Conservation (phyloP, 2,888 invertebrate genomes). For the Eupithecia dodoneata region DNA sequence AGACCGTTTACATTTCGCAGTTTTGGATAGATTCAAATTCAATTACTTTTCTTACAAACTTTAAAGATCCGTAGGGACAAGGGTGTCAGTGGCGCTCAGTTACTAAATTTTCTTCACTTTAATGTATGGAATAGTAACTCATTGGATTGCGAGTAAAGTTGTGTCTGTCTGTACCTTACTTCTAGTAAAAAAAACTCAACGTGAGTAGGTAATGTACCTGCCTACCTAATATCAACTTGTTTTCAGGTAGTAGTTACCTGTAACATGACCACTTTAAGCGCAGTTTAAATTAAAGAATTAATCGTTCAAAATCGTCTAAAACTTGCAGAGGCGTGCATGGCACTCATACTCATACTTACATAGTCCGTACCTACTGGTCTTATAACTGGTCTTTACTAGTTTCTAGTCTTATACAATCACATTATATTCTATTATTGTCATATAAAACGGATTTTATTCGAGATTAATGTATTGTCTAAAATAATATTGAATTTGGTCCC, state of each 20-base stretch:
- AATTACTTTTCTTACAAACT: no score
- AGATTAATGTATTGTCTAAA: conserved; percentile 3
- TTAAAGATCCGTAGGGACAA: background rate
- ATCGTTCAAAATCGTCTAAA: background rate
- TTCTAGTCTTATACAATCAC: background rate
- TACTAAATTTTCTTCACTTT: background rate
- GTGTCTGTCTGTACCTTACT: background rate
- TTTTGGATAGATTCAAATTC: background rate
- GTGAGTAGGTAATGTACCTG: no score
- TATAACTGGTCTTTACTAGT: background rate
- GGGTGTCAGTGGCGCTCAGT: background rate
- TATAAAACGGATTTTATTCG: background rate
- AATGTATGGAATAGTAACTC: background rate
- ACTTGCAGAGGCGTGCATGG: background rate
- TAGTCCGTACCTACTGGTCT: no score
- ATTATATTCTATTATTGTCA: background rate
- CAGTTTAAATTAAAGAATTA: background rate
- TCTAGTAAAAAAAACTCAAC: no score
- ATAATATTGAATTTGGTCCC: conserved; percentile 1
- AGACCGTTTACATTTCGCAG: background rate
- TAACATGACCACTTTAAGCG: no score
- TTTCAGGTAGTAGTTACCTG: background rate
- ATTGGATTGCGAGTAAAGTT: background rate
- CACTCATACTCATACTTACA: background rate
- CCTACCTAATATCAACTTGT: background rate